Conservation (phyloP, 1,140 invertebrate species). For the Nephila pilipes region DNA sequence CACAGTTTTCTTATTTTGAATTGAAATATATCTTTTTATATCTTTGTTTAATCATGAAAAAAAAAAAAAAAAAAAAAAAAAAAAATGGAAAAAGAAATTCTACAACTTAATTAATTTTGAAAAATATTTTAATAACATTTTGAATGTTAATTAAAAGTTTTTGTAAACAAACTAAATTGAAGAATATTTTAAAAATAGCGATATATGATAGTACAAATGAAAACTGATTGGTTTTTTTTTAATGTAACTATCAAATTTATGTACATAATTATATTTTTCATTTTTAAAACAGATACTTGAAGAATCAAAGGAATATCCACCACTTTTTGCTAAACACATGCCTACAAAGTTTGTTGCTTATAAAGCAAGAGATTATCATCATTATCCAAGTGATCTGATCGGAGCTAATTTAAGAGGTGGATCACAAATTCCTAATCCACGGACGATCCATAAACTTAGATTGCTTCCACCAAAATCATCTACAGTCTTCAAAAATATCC, state of each 20-base stretch:
- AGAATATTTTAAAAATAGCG: background rate
- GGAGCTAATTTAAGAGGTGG: conserved; percentile 59
- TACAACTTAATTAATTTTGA: no score
- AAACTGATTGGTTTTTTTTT: background rate
- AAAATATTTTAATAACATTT: background rate
- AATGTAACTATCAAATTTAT: background rate
- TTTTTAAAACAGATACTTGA: conserved; percentile 19
- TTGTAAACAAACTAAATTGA: background rate
- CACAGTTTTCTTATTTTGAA: no score
- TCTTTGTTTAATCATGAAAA: no score
- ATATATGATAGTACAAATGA: background rate
- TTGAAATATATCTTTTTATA: no score
- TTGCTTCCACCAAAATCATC: conserved; percentile 6
- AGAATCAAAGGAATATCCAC: conserved; percentile 42
- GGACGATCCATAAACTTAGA: conserved; percentile 5
- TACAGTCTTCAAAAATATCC: conserved; percentile 37
- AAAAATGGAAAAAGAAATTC: no score
- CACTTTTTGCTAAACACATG: conserved; percentile 36
- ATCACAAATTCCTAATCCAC: conserved; percentile 29
- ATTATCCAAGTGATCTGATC: conserved; percentile 59
- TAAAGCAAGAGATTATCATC: conserved; percentile 55
- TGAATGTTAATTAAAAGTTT: background rate
- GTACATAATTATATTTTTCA: background rate
- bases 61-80: no score
- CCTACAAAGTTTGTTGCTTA: conserved; percentile 50